A percentile compares a stretch with the other conserved stretches of the same genome.
phyloP scores from a whole-genome alignment of 2,888 invertebrate species.

The Carterocephalus palaemon region DNA sequence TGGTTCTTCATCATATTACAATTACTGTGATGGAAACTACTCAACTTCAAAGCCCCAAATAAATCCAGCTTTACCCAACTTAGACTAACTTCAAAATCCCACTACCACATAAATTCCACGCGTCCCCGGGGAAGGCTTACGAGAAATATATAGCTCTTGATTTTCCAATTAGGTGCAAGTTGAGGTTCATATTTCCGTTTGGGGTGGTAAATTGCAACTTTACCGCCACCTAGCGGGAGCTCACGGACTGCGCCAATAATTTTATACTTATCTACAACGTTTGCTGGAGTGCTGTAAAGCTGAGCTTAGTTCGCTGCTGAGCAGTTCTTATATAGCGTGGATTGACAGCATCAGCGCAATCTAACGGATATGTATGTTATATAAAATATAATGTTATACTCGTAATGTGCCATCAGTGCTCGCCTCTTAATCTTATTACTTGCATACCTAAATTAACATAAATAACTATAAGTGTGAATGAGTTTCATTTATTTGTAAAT shows the following conservation, averaged over 20 bases:
- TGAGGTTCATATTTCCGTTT: conserved; percentile 59
- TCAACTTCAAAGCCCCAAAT: conserved; percentile 17
- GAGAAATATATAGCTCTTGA: conserved; percentile 60
- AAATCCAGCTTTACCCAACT: conserved; percentile 31
- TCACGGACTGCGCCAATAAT: conserved; percentile 15
- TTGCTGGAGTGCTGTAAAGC: conserved; percentile 13
- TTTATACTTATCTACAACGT: conserved; percentile 21
- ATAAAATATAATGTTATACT: too few relatives aligned
- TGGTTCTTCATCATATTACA: neutral
- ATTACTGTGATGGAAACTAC: conserved; percentile 5
- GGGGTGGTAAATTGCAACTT: conserved; percentile 45
- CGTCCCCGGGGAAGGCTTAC: conserved; percentile 39
- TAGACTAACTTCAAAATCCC: conserved; percentile 31
- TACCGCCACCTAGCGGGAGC: conserved; percentile 12
- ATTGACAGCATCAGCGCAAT: too few relatives aligned
- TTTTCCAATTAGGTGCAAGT: conserved; percentile 68
- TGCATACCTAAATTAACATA: too few relatives aligned
- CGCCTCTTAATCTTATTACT: too few relatives aligned
- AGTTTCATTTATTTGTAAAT: too few relatives aligned
- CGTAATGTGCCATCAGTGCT: too few relatives aligned
- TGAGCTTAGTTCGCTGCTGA: conserved; percentile 1
- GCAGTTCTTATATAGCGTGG: neutral
- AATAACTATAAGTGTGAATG: too few relatives aligned
- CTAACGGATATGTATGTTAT: too few relatives aligned
- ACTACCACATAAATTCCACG: conserved; percentile 35